Base-by-base conservation (phyloP, 2,888 invertebrate species). In the Bombyx huttoni region DNA sequence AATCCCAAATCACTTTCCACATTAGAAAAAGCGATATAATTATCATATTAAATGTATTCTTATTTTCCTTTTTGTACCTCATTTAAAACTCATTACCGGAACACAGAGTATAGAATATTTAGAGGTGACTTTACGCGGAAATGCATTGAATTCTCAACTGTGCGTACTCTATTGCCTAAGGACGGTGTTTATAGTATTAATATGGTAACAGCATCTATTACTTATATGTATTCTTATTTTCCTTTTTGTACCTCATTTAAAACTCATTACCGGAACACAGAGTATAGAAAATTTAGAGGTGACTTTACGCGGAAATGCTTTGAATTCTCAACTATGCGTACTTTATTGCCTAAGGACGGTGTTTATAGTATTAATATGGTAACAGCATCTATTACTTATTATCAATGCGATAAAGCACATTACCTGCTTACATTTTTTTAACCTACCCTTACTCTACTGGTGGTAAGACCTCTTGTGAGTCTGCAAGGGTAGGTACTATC, bases 41-140 rank as follows among this genome's bases (percentile, higher is more conserved):
- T 59, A 40, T 40, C 8, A 12, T 40, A 40, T 40, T 40, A 40
- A 40, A 40, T 12, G 51, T 62, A 58, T 56, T 58, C 56, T 55
- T 58, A 52, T 55, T 54, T 63, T 63, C 62, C 54, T 58, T 55
- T 52, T 52, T 58, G 52, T 54, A 58, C 59, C 67, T 68, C 68
- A 75, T 77, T 65, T 71, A 71, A 75, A 76, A 74, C 64, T 58
- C 75, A 75, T 76, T 75, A 75, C 51, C 52, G 45, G 24, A 24
- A 51, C 49, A 54, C 49, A 52, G 59, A 55, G 40, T 40, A 12
- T 10, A 40, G 8, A 40, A 40, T 3, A 5, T 7, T 3, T 40
- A 10, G 40, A 40, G 8, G 40, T 40, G 40, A 12, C 40, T 7
- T 24, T 40, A 6, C 40, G 7, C 1, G 40, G 8, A 10, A 40